Evolutionary conservation across 2,888 invertebrate genomes (phyloP), one percentile per base, ranked within the genome.

Genomic region (Leptopilina syphax): DNA sequence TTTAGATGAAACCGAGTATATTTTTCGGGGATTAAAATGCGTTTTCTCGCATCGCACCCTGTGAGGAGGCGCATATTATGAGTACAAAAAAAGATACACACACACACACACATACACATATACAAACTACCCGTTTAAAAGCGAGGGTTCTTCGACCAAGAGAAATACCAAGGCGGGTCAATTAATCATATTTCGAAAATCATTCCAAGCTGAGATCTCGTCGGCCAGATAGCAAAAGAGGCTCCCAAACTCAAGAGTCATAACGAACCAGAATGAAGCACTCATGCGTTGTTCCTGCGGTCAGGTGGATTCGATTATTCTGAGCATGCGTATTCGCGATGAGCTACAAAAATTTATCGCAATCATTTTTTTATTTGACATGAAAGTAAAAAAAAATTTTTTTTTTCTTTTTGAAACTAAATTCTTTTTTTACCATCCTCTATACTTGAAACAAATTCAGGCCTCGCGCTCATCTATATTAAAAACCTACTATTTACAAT

Each of bases 121-220:
- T 50, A 73, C 57, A 73, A 18, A 80, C 81, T 81, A 82, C 81
- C 81, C 81, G 82, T 84, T 83, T 50, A 84, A 84, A 82, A 67
- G 83, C 83, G 83, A 82, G 81, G 84, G 82, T 83, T 83, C 84
- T 84, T 82, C 81, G 82, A 80, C 83, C 82, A 83, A 84, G 83
- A 87, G 87, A 87, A 89, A 88, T 87, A 87, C 87, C 88, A 88
- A 85, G 86, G 85, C 83, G 85, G 85, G 87, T 89, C 91, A 91
- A 91, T 91, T 91, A 91, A 91, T 91, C 91, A 91, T 91, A 91
- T 91, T 91, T 91, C 89, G 90, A 91, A 91, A 91, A 91, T 91
- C 91, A 91, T 91, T 91, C 90, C 89, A 86, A 88, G 87, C 87
- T 85, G 88, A 91, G 91, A 91, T 92, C 91, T 88, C 88, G 87